Conservation (phyloP, 2,113 vertebrate species). For the Alethe castanea region DNA sequence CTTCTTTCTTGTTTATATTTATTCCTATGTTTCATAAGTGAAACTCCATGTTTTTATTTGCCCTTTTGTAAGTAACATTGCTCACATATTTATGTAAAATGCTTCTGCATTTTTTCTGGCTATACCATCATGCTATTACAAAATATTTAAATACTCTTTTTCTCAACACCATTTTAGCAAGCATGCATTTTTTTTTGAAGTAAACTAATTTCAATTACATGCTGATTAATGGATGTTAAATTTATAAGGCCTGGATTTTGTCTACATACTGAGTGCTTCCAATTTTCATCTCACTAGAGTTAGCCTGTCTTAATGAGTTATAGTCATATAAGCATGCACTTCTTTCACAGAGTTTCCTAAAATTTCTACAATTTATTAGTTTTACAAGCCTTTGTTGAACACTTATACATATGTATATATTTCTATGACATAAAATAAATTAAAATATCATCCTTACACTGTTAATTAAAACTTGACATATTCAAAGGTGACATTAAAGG, state of each 20-base stretch:
- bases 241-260: background rate
- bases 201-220: background rate
- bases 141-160: background rate
- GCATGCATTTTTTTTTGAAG: background rate
- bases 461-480: background rate
- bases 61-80: background rate
- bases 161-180: background rate
- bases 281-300: background rate
- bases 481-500: background rate
- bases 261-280: background rate
- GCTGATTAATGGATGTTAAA: background rate
- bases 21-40: background rate
- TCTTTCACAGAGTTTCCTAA: background rate
- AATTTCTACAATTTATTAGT: background rate
- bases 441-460: background rate
- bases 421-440: background rate
- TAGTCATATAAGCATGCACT: background rate
- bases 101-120: background rate
- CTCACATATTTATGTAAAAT: background rate
- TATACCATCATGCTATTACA: background rate
- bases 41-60: background rate
- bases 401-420: rapidly evolving
- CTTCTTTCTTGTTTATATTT: background rate
- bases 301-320: background rate
- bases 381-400: background rate